These are phyloP conservation scores for Xyliphius kryptos DNA, from an alignment of 2,113 vertebrate species.

Conservation along the genomic window DNA sequence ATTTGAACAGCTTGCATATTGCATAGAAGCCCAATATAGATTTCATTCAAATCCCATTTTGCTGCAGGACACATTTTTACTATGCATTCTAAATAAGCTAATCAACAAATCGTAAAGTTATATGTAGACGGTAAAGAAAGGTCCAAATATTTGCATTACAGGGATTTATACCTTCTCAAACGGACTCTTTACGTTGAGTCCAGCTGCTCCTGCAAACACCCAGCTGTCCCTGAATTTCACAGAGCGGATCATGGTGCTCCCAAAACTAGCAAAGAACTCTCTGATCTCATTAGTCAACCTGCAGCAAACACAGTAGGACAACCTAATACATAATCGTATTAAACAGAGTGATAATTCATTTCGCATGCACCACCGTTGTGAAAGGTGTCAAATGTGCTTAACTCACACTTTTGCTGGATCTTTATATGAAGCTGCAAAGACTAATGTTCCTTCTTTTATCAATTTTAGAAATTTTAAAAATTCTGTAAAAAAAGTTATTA, in stretches of 20 bases:
- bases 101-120: too few relatives aligned
- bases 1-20: conserved; percentile 23
- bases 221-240: conserved; percentile 78
- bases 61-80: too few relatives aligned
- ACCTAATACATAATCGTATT: too few relatives aligned
- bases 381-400: too few relatives aligned
- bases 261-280: conserved; percentile 59
- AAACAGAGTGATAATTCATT: too few relatives aligned
- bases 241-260: conserved; percentile 63
- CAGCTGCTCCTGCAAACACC: conserved; percentile 75
- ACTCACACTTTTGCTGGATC: too few relatives aligned
- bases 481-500: too few relatives aligned
- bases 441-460: conserved; percentile 57
- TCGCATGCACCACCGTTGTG: too few relatives aligned
- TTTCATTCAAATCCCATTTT: conserved; percentile 1
- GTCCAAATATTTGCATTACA: too few relatives aligned
- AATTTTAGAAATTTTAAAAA: conserved; percentile 66
- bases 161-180: conserved; percentile 76
- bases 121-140: too few relatives aligned
- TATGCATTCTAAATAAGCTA: too few relatives aligned
- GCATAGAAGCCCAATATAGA: neutral
- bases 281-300: conserved; percentile 68
- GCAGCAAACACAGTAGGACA: conserved; percentile 24
- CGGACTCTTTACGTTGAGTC: conserved; percentile 57
- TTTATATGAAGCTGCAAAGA: conserved; percentile 74